A percentile compares a stretch with the other conserved stretches of the same genome.
Conservation (phyloP, 2,888 invertebrate genomes). For the Eupelmus urozonus region DNA sequence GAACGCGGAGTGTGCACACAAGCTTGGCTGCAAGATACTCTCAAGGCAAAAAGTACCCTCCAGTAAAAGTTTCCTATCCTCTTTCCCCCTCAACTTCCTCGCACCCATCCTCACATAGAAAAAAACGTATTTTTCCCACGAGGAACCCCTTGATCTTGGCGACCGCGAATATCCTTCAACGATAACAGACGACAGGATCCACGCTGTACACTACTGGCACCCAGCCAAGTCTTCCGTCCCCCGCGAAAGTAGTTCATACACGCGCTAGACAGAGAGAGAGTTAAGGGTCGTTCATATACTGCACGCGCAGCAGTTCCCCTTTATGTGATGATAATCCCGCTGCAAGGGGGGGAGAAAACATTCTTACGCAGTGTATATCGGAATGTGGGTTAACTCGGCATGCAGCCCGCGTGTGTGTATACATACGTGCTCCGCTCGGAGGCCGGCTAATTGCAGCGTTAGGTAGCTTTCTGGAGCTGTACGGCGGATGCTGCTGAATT, state of each 20-base stretch:
- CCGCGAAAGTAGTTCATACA: constrained; percentile 33
- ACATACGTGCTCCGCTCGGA: neutral
- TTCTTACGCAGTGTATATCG: constrained; percentile 49
- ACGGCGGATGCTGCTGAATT: too few species aligned
- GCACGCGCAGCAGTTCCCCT: neutral
- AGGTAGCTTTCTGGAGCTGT: neutral
- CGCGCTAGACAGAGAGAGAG: neutral
- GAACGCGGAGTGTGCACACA: too few species aligned
- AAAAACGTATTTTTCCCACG: neutral
- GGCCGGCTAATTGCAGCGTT: constrained; percentile 25
- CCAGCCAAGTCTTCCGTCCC: constrained; percentile 14
- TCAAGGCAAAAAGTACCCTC: too few species aligned
- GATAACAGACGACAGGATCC: neutral
- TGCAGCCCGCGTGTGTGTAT: neutral
- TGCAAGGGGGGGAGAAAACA: constrained; percentile 4
- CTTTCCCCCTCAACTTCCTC: too few species aligned
- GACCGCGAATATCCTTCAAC: constrained; percentile 3
- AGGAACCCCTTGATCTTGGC: constrained; percentile 30
- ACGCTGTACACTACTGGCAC: neutral
- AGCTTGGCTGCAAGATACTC: too few species aligned
- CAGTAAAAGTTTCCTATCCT: too few species aligned
- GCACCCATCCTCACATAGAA: too few species aligned
- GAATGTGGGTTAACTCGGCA: constrained; percentile 40
- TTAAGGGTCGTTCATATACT: constrained; percentile 25
- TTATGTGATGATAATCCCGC: constrained; percentile 43